These are phyloP conservation scores for Atlantisia rogersi DNA, from an alignment of 2,113 vertebrate species.

Conservation along the genomic window DNA sequence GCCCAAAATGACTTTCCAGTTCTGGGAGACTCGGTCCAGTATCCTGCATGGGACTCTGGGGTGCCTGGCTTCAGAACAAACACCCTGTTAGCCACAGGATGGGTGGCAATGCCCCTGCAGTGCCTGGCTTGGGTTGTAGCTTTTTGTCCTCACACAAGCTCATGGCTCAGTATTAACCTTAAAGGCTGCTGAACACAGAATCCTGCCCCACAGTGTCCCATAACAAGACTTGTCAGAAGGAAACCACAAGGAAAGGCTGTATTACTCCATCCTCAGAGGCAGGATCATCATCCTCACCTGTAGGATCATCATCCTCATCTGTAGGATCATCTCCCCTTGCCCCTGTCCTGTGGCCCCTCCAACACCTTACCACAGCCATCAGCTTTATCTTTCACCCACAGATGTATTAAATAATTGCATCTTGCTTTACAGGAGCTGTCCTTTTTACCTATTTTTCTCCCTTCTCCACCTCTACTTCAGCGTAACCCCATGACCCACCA, in stretches of 20 bases:
- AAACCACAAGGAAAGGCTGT: background rate
- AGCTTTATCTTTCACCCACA: background rate
- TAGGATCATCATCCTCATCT: too few relatives aligned
- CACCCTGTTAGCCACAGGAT: background rate
- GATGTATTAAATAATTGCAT: background rate
- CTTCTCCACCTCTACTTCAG: slow-evolving; percentile 48
- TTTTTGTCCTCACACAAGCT: background rate
- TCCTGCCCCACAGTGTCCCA: background rate
- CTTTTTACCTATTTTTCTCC: slow-evolving; percentile 42
- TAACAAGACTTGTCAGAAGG: background rate
- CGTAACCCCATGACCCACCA: slow-evolving; percentile 61
- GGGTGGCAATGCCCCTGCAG: background rate
- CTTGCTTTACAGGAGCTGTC: background rate
- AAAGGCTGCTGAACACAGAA: background rate
- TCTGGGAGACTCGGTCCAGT: background rate
- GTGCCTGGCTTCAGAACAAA: background rate
- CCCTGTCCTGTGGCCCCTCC: background rate
- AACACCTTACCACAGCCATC: background rate
- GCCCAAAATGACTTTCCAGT: background rate
- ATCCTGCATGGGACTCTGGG: background rate
- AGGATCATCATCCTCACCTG: background rate
- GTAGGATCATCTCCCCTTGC: background rate
- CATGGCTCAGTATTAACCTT: background rate
- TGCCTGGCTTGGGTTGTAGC: background rate
- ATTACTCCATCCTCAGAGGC: background rate